Evolutionary conservation across 2,113 vertebrate genomes (phyloP), one percentile per base, ranked within the genome.

Genomic region (Antigone vipio): DNA sequence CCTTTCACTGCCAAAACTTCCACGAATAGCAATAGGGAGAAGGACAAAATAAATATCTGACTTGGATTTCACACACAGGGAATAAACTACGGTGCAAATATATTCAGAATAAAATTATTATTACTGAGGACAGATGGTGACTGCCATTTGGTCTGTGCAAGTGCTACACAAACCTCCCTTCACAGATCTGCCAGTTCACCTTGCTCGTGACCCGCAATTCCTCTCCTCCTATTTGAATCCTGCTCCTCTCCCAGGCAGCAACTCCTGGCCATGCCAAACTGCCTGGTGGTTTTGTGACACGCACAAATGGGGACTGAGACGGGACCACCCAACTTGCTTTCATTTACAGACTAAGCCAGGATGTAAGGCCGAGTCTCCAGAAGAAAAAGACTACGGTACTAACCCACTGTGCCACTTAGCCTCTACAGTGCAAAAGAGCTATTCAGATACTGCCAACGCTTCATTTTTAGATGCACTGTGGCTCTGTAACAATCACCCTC

Each of bases 301-400:
- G 72, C 86, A 94, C 95, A 95, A 97, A 97, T 55, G 62, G 66
- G 92, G 80, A 85, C 90, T 92, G 76, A 38, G 83, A 96, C 55
- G 79, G 96, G 98, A 97, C 98, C 98, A 98, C 98, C 97, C 98
- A 97, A 85, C 79, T 97, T 81, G 97, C 95, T 96, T 94, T 91
- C 95, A 86, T 96, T 97, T 93, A 45, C 64, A 34, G 60, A 66
- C 85, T 91, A 85, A 93, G n/a, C 91, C 95, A 88, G 93, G 90
- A 96, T 96, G 81, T 79, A 85, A 92, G 85, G 60, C 81, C 3
- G 23, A 68, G 90, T 74, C 90, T 94, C 49, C 60, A 91, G 67
- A 95, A 93, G 90, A 96, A 98, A 97, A 97, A 77, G 89, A 78
- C 68, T 38, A 64, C 7, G 63, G 85, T 60, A 96, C 92, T 89